These are phyloP conservation scores for Hippocampus guttulatus DNA, from an alignment of 2,113 vertebrate species.

Conservation along the genomic window DNA sequence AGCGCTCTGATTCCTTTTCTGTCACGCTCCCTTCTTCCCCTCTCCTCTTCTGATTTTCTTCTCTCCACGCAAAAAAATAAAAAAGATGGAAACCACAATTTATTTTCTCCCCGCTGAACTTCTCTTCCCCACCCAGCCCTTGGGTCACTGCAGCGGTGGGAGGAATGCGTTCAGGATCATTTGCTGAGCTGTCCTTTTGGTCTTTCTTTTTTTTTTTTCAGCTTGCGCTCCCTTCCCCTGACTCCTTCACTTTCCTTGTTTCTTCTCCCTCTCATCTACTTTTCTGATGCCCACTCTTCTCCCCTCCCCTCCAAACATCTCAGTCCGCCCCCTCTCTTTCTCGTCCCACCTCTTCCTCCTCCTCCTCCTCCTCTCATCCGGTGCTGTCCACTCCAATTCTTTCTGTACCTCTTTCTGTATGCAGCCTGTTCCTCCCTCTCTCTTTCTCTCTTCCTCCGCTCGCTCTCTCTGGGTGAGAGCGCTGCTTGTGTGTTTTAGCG, in stretches of 20 bases:
- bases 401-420: slow-evolving; percentile 65
- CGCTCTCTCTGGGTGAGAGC: slow-evolving; percentile 51
- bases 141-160: slow-evolving; percentile 54
- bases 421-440: slow-evolving; percentile 53
- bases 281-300: slow-evolving; percentile 40
- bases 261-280: slow-evolving; percentile 49
- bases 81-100: background rate
- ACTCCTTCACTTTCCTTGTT: slow-evolving; percentile 53
- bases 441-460: slow-evolving; percentile 37
- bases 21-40: slow-evolving; percentile 15
- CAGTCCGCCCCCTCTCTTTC: slow-evolving; percentile 46
- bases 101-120: slow-evolving; percentile 20
- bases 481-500: slow-evolving; percentile 60
- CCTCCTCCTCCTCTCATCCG: slow-evolving; percentile 46
- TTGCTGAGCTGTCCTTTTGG: slow-evolving; percentile 53
- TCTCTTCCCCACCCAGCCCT: slow-evolving; percentile 42
- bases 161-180: slow-evolving; percentile 56
- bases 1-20: slow-evolving; percentile 35
- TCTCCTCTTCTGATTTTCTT: slow-evolving; percentile 18
- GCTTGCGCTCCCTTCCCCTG: slow-evolving; percentile 42
- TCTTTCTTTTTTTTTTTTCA: slow-evolving; percentile 18
- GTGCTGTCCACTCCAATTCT: slow-evolving; percentile 49
- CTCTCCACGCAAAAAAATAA: slow-evolving; percentile 19
- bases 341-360: slow-evolving; percentile 32
- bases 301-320: slow-evolving; percentile 36